Evolutionary conservation across 2,888 invertebrate species (phyloP), one percentile per base, ranked within the genome.

Genomic region (Zhuqinia jingwanae): DNA sequence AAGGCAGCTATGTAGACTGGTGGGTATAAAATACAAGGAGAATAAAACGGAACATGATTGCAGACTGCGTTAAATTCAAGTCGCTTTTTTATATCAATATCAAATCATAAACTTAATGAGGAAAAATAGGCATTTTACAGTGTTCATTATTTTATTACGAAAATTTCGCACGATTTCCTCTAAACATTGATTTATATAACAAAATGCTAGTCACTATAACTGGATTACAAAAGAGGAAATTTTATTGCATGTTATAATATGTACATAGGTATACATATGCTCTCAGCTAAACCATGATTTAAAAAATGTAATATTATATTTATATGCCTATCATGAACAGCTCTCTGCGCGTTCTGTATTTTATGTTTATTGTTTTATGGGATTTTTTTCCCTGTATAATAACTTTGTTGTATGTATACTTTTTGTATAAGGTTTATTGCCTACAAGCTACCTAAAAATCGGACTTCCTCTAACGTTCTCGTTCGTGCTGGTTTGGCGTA

Each of bases 401-500:
- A 2, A 10, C 2, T 13, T 56, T 56, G 36, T 30, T 45, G 60
- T 30, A 20, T 58, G 11, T 77, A 36, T 20, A 60, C 13, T 75
- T 65, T 73, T 45, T 30, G 8, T 50, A 63, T 45, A 53, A 97
- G 97, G 97, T 97, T 95, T 92, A 95, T 96, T 90, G 93, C 95
- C 30, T 97, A 97, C 92, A 97, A 97, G 93, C 92, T 97, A 88
- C 97, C 96, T 0, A 94, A 94, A 90, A 93, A 95, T 91, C 93
- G 94, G 77, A 92, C 94, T 87, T 94, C 94, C 88, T 91, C 93
- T 0, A 94, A 94, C 91, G 92, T 93, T 0, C 91, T 94, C 20
- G 93, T 95, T 82, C 93, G 93, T 77, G 92, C 93, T 88, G 97
- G 97, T 0, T 92, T 94, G 13, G 95, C 95, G 0, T 96, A 96